Conservation (phyloP, 1,140 invertebrate genomes). For the Drosophila grimshawi region DNA sequence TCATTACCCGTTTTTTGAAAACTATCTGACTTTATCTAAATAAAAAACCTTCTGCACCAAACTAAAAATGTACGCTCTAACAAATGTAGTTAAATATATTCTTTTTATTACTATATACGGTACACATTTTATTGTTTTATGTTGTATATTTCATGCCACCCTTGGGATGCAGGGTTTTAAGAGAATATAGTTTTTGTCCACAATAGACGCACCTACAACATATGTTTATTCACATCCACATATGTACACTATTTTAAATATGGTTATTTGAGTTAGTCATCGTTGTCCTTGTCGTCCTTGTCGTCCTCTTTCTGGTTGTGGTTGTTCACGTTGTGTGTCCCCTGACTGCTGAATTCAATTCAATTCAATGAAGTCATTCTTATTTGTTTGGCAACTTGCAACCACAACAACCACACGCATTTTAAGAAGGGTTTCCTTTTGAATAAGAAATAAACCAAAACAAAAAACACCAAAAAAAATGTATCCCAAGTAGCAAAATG, state of each 20-base stretch:
- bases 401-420: slow-evolving; percentile 52
- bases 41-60: no score
- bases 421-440: slow-evolving; percentile 64
- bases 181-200: slow-evolving; percentile 17
- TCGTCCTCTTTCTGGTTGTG: slow-evolving; percentile 27
- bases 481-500: slow-evolving; percentile 44
- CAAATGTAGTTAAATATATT: no score
- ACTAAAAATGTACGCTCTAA: no score
- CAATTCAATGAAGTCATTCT: slow-evolving; percentile 80
- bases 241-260: neutral
- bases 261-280: slow-evolving; percentile 34
- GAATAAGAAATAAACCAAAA: slow-evolving; percentile 34
- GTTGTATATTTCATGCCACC: neutral
- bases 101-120: neutral
- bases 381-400: slow-evolving; percentile 77
- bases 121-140: neutral
- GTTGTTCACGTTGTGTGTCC: slow-evolving; percentile 29
- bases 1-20: no score
- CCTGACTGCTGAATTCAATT: slow-evolving; percentile 66
- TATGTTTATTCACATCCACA: neutral
- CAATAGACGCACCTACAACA: slow-evolving; percentile 4
- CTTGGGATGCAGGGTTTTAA: slow-evolving; percentile 8
- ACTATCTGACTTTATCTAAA: no score
- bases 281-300: slow-evolving; percentile 18
- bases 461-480: slow-evolving; percentile 23